Base-by-base conservation (phyloP, 2,797 vertebrate genomes). In the Enteromius afrohamiltoni region DNA sequence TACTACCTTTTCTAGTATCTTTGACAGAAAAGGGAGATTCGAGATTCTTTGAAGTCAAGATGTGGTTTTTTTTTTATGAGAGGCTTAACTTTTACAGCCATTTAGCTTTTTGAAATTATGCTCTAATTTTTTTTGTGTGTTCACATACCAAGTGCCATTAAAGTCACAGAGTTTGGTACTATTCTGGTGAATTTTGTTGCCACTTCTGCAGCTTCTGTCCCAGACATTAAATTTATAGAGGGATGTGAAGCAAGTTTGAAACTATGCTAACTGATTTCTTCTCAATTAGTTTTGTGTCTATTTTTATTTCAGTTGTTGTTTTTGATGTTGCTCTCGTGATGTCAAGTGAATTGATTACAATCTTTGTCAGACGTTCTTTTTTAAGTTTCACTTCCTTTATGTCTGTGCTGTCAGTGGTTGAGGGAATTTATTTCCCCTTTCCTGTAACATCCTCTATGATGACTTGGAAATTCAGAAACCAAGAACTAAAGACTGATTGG, bases 221-320 rank as follows among this genome's bases (percentile, higher is more conserved):
- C 97, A 0, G 93, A 93, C 60, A 82, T 0, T 0, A 97, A 87
- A 96, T 97, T 91, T 97, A 96, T 96, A 93, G 95, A n/a, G 21
- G 21, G 53, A 55, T 55, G 8, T 55, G 53, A 2, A n/a, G 21
- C 21, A n/a, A 21, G 53, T 55, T 8, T 55, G 53, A 55, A 55
- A 55, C 51, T 53, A 53, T 53, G 51, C 19, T 21, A 53, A n/a
- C n/a, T 55, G 8, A 55, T 55, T 21, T 21, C 51, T 2, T 6
- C 51, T 53, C 51, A 53, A 9, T 21, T 53, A 53, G 51, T 6
- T n/a, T 53, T 53, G 1, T 51, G 51, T 21, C 7, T 21, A 4
- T 53, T 53, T 53, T 53, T 53, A 21, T 53, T 53, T 53, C 19
- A 8, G 51, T 19, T 51, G 16, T 17, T 53, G 51, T 53, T 53